Evolutionary conservation across 2,888 invertebrate genomes (phyloP).

Genomic region (Papilio protenor): DNA sequence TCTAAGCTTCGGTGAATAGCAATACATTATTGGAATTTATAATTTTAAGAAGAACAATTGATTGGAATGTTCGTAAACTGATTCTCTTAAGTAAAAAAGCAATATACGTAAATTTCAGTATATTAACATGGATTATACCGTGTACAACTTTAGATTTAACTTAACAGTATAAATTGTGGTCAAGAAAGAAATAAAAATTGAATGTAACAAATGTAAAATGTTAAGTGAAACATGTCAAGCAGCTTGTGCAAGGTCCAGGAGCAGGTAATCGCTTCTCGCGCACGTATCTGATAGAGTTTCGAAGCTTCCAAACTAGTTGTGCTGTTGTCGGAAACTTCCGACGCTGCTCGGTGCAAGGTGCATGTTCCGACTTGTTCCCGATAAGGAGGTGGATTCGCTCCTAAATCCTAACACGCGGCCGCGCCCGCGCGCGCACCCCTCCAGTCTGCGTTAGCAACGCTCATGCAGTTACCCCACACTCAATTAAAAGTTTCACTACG

Average conservation of each 20-base stretch:
- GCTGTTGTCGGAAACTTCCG: slow-evolving; percentile 77
- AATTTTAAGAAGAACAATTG: neutral
- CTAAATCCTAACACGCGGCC: slow-evolving; percentile 73
- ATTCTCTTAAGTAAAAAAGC: neutral
- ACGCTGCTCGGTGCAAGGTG: slow-evolving; percentile 67
- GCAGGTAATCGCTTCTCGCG: slow-evolving; percentile 74
- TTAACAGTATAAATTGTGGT: neutral
- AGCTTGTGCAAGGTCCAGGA: slow-evolving; percentile 50
- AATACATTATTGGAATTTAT: neutral
- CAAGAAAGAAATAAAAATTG: neutral
- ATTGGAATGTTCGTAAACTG: neutral
- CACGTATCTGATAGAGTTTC: slow-evolving; percentile 82
- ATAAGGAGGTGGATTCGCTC: slow-evolving; percentile 73
- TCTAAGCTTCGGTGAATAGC: neutral
- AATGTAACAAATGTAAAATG: slow-evolving; percentile 9
- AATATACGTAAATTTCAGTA: too few species aligned
- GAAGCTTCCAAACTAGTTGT: slow-evolving; percentile 81
- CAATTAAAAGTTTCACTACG: slow-evolving; percentile 66
- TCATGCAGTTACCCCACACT: slow-evolving; percentile 58
- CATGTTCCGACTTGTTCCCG: slow-evolving; percentile 72
- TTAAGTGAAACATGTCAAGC: slow-evolving; percentile 51
- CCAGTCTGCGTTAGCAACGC: slow-evolving; percentile 58
- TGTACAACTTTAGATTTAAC: neutral
- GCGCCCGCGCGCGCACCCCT: slow-evolving; percentile 51
- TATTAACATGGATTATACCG: neutral